Conservation (phyloP, 2,888 invertebrate species). For the Athalia rosae region DNA sequence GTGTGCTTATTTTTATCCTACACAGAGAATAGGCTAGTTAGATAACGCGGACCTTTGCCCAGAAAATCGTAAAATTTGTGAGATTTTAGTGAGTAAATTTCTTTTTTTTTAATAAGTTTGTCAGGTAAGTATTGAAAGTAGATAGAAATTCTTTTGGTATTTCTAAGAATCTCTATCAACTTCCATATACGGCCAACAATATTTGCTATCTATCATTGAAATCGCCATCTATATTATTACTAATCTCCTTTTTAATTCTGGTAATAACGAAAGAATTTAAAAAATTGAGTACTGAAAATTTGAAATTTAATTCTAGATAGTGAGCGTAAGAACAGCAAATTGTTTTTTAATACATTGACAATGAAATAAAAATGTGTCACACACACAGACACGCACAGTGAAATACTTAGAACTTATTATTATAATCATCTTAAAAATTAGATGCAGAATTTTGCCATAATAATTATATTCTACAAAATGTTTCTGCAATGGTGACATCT, state of each 20-base stretch:
- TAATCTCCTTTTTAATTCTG: neutral
- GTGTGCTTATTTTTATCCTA: slow-evolving; percentile 45
- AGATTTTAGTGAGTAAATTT: slow-evolving; percentile 28
- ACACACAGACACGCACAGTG: slow-evolving; percentile 39
- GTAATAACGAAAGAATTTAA: neutral
- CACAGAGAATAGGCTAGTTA: slow-evolving; percentile 45
- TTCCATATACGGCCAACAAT: slow-evolving; percentile 23
- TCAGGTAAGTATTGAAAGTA: slow-evolving; percentile 42
- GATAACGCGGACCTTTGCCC: slow-evolving; percentile 40
- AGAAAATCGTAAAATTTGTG: slow-evolving; percentile 27
- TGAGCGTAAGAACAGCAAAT: neutral
- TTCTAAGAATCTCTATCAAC: slow-evolving; percentile 27
- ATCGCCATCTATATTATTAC: neutral
- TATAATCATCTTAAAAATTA: too few species aligned
- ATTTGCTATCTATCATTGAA: slow-evolving; percentile 17
- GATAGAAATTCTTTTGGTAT: slow-evolving; percentile 21
- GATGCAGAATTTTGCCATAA: too few species aligned
- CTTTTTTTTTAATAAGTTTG: slow-evolving; percentile 13
- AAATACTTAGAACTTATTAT: slow-evolving; percentile 3
- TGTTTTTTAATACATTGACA: neutral
- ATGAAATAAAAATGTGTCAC: slow-evolving; percentile 39
- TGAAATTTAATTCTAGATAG: neutral
- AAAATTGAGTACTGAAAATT: slow-evolving; percentile 1
- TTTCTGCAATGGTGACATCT: too few species aligned
- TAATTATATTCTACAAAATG: too few species aligned